Conservation (phyloP, 2,113 vertebrate genomes). For the Malurus elegans region DNA sequence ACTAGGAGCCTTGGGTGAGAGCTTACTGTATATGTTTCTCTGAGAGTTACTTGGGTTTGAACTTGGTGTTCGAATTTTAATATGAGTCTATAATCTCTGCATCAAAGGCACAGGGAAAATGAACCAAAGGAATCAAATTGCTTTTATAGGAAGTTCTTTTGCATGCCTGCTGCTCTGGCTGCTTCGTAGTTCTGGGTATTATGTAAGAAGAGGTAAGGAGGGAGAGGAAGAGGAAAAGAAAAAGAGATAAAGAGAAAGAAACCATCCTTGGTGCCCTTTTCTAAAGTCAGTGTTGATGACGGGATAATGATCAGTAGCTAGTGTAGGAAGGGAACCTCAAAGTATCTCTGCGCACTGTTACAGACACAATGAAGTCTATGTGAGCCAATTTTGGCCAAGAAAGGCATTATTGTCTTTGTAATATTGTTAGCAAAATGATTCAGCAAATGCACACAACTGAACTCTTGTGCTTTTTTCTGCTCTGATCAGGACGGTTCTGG, state of each 20-base stretch:
- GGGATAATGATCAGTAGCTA: not conserved
- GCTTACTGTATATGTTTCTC: not conserved
- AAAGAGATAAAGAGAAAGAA: not conserved
- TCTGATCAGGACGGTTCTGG: not conserved
- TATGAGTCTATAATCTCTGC: not conserved
- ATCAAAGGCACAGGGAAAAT: slow-evolving; percentile 31
- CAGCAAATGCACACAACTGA: not conserved
- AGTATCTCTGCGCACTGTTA: not conserved
- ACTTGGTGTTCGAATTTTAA: slow-evolving; percentile 9
- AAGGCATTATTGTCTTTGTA: not conserved
- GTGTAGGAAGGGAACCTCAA: not conserved
- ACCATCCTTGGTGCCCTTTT: not conserved
- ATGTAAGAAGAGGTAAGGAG: not conserved
- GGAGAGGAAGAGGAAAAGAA: not conserved
- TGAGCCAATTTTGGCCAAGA: not conserved
- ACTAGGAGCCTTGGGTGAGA: not conserved
- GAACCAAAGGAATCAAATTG: slow-evolving; percentile 4
- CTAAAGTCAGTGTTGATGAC: not conserved
- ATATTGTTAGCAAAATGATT: not conserved
- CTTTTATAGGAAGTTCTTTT: not conserved
- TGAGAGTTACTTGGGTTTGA: slow-evolving; percentile 18
- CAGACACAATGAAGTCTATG: not conserved
- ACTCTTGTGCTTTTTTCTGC: not conserved
- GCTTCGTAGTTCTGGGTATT: not conserved
- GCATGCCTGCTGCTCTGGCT: not conserved